Conservation (phyloP, 1,140 invertebrate species). For the Drosophila pachea region DNA sequence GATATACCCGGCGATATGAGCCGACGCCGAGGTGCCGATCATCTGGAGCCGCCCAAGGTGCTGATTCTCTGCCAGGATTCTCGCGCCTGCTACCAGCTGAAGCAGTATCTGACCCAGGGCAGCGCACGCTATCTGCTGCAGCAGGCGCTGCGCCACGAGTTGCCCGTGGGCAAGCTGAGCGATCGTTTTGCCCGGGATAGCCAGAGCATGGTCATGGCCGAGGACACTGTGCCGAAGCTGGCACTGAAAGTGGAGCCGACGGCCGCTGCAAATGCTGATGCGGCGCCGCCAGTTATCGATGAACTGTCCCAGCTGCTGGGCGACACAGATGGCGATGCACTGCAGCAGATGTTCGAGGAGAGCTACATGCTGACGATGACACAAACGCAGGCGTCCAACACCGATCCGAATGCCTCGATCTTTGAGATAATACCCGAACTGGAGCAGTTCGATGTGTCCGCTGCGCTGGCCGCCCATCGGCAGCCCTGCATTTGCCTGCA, state of each 20-base stretch:
- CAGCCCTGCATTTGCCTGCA: conserved; percentile 86
- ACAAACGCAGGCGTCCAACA: conserved; percentile 78
- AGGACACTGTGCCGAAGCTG: neutral
- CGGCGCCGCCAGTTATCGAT: conserved; percentile 24
- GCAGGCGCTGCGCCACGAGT: conserved; percentile 81
- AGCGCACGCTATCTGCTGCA: conserved; percentile 82
- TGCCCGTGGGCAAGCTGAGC: conserved; percentile 81
- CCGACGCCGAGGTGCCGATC: conserved; percentile 27
- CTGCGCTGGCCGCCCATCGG: conserved; percentile 79
- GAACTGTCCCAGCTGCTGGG: conserved; percentile 65
- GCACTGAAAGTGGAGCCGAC: neutral
- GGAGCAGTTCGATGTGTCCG: conserved; percentile 84
- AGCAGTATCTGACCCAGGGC: conserved; percentile 85
- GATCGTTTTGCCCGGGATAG: conserved; percentile 78
- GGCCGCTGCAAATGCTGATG: neutral
- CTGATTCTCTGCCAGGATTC: conserved; percentile 91
- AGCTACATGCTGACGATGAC: conserved; percentile 86
- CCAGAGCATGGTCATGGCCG: conserved; percentile 14
- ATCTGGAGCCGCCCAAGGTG: conserved; percentile 82
- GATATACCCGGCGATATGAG: conserved; percentile 88
- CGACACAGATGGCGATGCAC: conserved; percentile 68
- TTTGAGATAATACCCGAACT: conserved; percentile 86
- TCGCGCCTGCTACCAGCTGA: conserved; percentile 89
- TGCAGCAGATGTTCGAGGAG: conserved; percentile 79
- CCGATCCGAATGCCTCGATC: conserved; percentile 77